A percentile compares a stretch with the other conserved stretches of the same genome.
phyloP scores from a whole-genome alignment of 1,140 invertebrate species.

The Radopholus similis region DNA sequence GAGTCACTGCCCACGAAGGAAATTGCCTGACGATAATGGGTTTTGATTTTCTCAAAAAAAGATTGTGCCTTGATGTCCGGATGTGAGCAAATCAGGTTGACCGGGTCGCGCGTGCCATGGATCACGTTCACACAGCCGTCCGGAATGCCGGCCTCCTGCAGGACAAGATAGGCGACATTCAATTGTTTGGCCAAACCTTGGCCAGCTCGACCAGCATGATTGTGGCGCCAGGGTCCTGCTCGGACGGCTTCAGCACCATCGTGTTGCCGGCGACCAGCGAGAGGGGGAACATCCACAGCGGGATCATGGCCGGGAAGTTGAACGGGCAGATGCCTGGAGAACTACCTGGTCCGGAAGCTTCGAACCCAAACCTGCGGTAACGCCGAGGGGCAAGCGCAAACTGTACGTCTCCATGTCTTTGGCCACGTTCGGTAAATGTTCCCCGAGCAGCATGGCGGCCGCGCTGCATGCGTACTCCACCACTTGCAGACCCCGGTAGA shows the following conservation, averaged over 20 bases:
- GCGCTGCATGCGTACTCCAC: constrained; percentile 93
- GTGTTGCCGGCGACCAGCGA: constrained; percentile 78
- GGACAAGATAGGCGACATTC: constrained; percentile 28
- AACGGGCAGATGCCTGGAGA: constrained; percentile 59
- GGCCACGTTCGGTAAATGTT: constrained; percentile 75
- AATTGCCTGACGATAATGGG: too few relatives aligned
- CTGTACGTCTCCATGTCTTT: constrained; percentile 67
- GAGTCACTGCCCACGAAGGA: constrained; percentile 96
- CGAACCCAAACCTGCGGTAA: constrained; percentile 79
- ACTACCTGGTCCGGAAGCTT: constrained; percentile 41
- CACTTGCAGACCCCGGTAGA: constrained; percentile 90
- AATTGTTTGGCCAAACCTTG: constrained; percentile 29
- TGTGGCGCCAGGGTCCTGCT: constrained; percentile 90
- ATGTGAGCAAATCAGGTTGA: constrained; percentile 94
- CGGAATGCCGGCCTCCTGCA: constrained; percentile 78
- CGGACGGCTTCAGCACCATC: constrained; percentile 78
- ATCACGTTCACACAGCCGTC: constrained; percentile 91
- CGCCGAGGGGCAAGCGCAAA: constrained; percentile 81
- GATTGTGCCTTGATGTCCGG: constrained; percentile 88
- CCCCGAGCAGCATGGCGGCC: constrained; percentile 82
- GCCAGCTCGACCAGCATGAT: constrained; percentile 84
- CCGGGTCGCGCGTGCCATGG: constrained; percentile 85
- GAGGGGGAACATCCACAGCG: constrained; percentile 96
- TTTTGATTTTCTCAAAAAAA: too few relatives aligned
- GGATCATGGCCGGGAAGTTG: constrained; percentile 91